Base-by-base conservation (phyloP, 2,888 invertebrate genomes). In the Geophilus truncorum region DNA sequence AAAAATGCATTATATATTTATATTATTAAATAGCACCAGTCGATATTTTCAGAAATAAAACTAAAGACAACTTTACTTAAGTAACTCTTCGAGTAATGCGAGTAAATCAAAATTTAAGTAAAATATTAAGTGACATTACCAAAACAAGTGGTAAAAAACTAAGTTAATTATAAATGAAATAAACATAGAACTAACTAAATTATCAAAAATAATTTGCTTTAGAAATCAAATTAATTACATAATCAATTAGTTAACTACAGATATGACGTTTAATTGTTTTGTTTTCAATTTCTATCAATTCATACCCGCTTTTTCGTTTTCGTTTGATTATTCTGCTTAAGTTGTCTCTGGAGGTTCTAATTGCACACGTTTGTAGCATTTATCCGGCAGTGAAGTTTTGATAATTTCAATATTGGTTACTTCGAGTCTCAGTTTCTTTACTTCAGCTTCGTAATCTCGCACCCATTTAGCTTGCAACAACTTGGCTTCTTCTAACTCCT, bases 351-450 rank as follows among this genome's bases (percentile, higher is more conserved):
- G 93, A 6, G 93, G 93, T 86, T 96, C 95, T 51, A 95, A 89
- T 82, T 92, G 91, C 80, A 92, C 90, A 83, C 92, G 90, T 86
- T 93, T 94, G 88, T 92, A 94, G 87, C 97, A 97, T 81, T 85
- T 85, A 23, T 90, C 89, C 0, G 97, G 97, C 82, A 97, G 89
- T 81, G 94, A 91, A 80, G 92, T 91, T 0, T 92, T 89, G 84
- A 97, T 96, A 79, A 92, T 91, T 84, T 92, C 92, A 79, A 97
- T 91, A 86, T 95, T 96, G 7, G 91, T 90, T 2, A 97, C 96
- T 87, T 97, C 95, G 1, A 88, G 88, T 83, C 90, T 88, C 12
- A 96, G 89, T 81, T 90, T 88, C 75, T 88, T 89, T 77, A 95
- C 90, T 85, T 95, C 94, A 15, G 92, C 92, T 85, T 93, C 92